Base-by-base conservation (phyloP, 1,140 invertebrate species). In the Diorhabda carinulata region DNA sequence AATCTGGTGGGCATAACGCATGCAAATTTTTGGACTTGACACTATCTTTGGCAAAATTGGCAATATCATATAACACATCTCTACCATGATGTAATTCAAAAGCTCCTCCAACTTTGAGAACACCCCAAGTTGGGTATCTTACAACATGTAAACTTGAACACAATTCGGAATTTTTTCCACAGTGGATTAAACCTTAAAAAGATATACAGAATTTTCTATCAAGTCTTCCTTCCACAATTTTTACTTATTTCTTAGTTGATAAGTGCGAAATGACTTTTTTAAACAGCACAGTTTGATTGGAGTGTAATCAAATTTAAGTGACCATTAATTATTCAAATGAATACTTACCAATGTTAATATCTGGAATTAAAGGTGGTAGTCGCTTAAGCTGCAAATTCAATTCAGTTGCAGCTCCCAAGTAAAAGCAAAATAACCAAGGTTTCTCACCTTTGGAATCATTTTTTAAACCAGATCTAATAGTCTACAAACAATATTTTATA, bases 1-100 rank as follows among this genome's bases (percentile, higher is more conserved):
- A 88, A 72, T 90, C 86, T 7, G 83, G 81, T 3, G 86, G 86
- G 3, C 85, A 86, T 2, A 92, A 80, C 6, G 87, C 85, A 74
- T 86, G 83, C n/a, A 93, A 78, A 77, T 87, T 87, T 41, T 82
- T 83, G 5, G 89, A 87, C 69, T 81, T 80, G n/a, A 85, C 77
- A 76, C 88, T 87, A 74, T 91, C 89, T 67, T 84, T 79, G 47
- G 88, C 87, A 84, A 94, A 94, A 40, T 84, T 85, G 3, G 87
- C 85, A 7, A 92, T 80, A 78, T 91, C 88, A 77, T 88, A 86
- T 4, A 90, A 83, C 25, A 84, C 84, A 61, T 84, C 78, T 69
- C 88, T 84, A 10, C 90, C 91, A 79, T 91, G 88, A 78, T 89
- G 85, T 56, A 91, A 81, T 81, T 93, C 91, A 79, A 90, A 88